Base-by-base conservation (phyloP, 2,888 invertebrate species). In the Amphipoea oculea region DNA sequence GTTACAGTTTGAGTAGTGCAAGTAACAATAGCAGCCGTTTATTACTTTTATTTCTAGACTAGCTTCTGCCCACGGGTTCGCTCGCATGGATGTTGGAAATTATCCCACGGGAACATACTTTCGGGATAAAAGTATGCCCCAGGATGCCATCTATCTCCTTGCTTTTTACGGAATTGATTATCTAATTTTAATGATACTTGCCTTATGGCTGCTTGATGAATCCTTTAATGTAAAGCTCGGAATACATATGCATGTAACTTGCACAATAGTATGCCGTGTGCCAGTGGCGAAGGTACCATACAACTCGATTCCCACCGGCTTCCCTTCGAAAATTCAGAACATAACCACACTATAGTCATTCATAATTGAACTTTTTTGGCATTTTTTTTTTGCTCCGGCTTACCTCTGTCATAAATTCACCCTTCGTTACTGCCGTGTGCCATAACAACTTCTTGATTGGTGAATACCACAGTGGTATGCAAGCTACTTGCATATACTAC, bases 1-100 rank as follows among this genome's bases (percentile, higher is more conserved):
- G 11, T 72, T 70, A 73, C 62, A 81, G n/a, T 54, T 81, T 84
- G n/a, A 70, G 23, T 62, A 73, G 74, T 72, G 76, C 81, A 67
- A 75, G 40, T 81, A 54, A 36, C 40, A 23, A 40, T 5, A 29
- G 5, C 5, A 75, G 71, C 23, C 17, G 5, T 12, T 14, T 36
- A 29, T 6, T 74, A 40, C 0, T 29, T 42, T 69, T 23, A 6
- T 2, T 20, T 17, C 11, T 12, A 60, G 3, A n/a, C 11, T n/a
- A 60, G n/a, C 12, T 60, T 60, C n/a, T 60, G 57, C 4, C 57
- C 57, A 60, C n/a, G n/a, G 57, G 11, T n/a, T 60, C 4, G 11
- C n/a, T n/a, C n/a, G n/a, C n/a, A n/a, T n/a, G 11, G 11, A 57
- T n/a, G 57, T n/a, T 11, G n/a, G 23, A 23, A 57, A 57, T 23